Base-by-base conservation (phyloP, 1,140 invertebrate genomes). In the Bacillus rossius region DNA sequence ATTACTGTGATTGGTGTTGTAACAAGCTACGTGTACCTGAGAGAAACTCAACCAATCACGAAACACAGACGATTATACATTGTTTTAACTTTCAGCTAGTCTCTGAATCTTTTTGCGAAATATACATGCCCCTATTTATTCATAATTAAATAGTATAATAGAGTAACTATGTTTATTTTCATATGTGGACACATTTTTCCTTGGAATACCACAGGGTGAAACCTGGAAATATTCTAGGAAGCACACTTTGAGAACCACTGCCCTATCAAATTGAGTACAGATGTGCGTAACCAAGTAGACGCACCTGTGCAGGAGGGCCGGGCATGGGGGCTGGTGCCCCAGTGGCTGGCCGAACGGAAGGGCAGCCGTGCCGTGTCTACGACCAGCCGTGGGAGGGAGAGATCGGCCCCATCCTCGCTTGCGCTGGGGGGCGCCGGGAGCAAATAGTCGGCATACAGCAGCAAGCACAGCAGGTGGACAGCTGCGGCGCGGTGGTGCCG, bases 231-330 rank as follows among this genome's bases (percentile, higher is more conserved):
- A 34, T 4, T 34, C 10, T 34, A 34, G 5, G 4, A 10, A 7
- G 10, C 10, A 34, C 10, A 7, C 10, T 10, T 34, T 34, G 5
- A 34, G 63, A 72, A 77, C 73, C 75, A 77, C 57, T 77, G 73
- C 26, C 64, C 66, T 70, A 75, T 78, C 80, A 80, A 82, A 23
- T 78, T 74, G 4, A 82, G 72, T 43, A 75, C 71, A 22, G 81
- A 59, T 0, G 75, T 70, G 3, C 73, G 69, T 65, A 68, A 73
- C 38, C 20, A 8, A 14, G 10, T 20, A 22, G 14, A 47, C 40
- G 43, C 71, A 77, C 75, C 67, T 64, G 61, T 69, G 43, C 66
- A 47, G 57, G 76, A 64, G 5, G 67, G 61, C 61, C 68, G 63
- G 54, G 62, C 67, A 57, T 80, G 63, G 16, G 68, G 58, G 64